Conservation (phyloP, 2,797 vertebrate species). For the Sciurus vulgaris region DNA sequence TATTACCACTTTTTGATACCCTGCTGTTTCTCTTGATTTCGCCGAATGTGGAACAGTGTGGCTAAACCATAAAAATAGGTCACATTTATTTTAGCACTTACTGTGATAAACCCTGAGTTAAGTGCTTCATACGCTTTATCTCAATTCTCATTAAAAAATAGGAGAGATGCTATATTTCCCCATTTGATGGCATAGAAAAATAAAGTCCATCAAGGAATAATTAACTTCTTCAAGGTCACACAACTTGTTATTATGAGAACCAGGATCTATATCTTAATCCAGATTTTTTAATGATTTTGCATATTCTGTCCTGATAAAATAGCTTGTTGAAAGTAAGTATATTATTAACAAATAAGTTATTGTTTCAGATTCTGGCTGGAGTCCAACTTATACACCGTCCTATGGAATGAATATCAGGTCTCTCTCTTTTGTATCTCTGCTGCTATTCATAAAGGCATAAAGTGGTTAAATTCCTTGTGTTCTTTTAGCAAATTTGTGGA, state of each 20-base stretch:
- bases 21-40: not conserved
- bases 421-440: not conserved
- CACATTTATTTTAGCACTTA: not conserved
- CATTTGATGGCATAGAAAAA: slow-evolving; percentile 7
- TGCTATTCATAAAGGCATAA: not conserved
- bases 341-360: not conserved
- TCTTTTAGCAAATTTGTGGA: not conserved
- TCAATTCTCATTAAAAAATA: not conserved
- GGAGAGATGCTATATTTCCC: not conserved
- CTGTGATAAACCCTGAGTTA: not conserved
- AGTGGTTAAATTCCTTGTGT: not conserved
- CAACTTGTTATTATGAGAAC: not conserved
- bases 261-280: slow-evolving; percentile 27
- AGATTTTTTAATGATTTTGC: not conserved
- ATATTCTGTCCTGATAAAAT: not conserved
- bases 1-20: not conserved
- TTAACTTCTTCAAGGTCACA: not conserved
- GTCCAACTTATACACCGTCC: not conserved
- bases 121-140: not conserved
- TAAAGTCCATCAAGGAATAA: slow-evolving; percentile 22
- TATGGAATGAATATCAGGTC: not conserved
- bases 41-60: not conserved
- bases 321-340: not conserved
- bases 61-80: not conserved
- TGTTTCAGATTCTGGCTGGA: not conserved